A percentile compares a stretch with the other conserved stretches of the same genome.
These are phyloP conservation scores for Thyatira batis DNA, from an alignment of 2,888 invertebrate species.

Conservation along the genomic window DNA sequence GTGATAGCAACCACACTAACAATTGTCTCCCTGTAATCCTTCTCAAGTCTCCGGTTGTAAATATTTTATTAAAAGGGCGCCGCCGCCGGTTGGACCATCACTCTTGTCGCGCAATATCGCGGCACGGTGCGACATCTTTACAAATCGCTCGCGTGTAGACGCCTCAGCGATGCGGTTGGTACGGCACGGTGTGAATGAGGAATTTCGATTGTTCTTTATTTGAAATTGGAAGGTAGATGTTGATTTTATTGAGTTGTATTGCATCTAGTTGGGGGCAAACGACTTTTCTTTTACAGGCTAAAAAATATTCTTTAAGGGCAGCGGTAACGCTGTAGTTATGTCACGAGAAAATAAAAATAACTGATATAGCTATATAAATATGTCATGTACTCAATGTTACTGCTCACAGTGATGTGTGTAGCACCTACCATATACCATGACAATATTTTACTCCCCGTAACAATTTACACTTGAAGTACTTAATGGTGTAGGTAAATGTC, in stretches of 20 bases:
- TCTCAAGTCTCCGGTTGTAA: constrained; percentile 35
- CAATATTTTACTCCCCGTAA: too few species aligned
- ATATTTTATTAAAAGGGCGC: constrained; percentile 70
- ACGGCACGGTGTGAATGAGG: constrained; percentile 8
- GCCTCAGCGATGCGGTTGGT: constrained; percentile 13
- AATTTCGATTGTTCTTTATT: not conserved
- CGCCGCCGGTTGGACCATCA: constrained; percentile 50
- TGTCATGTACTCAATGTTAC: too few species aligned
- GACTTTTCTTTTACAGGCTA: too few species aligned
- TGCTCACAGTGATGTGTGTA: too few species aligned
- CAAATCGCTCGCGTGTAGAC: constrained; percentile 58
- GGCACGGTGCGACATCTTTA: constrained; percentile 47
- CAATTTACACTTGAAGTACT: too few species aligned
- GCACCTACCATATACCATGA: too few species aligned
- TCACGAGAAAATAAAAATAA: too few species aligned
- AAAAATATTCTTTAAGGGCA: too few species aligned
- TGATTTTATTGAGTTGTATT: not conserved
- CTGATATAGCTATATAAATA: too few species aligned
- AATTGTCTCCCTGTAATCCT: constrained; percentile 26
- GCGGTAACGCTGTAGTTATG: too few species aligned
- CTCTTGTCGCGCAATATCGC: constrained; percentile 66
- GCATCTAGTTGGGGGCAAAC: too few species aligned
- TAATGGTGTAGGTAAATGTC: too few species aligned
- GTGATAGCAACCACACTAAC: constrained; percentile 20
- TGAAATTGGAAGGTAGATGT: not conserved